Percentiles rank a stretch among this genome's conserved stretches.
Evolutionary conservation across 2,888 invertebrate species (phyloP).

Genomic region (Merodon equestris): DNA sequence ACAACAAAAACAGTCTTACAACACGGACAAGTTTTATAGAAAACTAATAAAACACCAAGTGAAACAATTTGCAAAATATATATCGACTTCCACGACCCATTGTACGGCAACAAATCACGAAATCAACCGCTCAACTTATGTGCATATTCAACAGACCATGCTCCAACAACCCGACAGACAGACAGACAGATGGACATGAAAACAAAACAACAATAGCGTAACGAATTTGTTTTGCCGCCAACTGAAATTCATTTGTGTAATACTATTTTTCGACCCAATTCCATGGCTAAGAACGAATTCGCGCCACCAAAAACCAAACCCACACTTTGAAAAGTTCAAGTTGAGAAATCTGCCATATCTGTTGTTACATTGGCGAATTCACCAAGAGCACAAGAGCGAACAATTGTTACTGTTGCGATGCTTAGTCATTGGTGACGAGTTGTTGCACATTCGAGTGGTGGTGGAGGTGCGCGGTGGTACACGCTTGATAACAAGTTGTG

Average conservation of each 20-base stretch:
- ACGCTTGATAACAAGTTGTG: too few species aligned
- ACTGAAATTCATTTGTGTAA: conserved; percentile 18
- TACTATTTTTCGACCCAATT: conserved; percentile 54
- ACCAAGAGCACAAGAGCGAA: background rate
- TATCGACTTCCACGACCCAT: background rate
- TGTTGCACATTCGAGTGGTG: too few species aligned
- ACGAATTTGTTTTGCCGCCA: conserved; percentile 45
- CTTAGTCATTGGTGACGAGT: too few species aligned
- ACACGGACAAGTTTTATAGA: background rate
- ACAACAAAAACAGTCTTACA: too few species aligned
- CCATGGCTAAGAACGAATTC: conserved; percentile 35
- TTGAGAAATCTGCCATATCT: conserved; percentile 24
- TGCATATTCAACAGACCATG: conserved; percentile 29
- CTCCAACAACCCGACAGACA: conserved; percentile 18
- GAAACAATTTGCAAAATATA: conserved; percentile 26
- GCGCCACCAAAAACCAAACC: conserved; percentile 20
- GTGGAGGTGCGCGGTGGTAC: too few species aligned
- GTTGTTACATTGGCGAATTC: conserved; percentile 5
- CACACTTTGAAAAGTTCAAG: conserved; percentile 50
- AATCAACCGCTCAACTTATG: conserved; percentile 32
- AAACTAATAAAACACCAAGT: conserved; percentile 7
- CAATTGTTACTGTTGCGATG: conserved; percentile 7
- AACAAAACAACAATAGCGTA: conserved; percentile 50
- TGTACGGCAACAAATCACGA: conserved; percentile 48
- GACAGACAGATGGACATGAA: conserved; percentile 59